Evolutionary conservation across 2,888 invertebrate genomes (phyloP).

Genomic region (Salpingus planirostris): DNA sequence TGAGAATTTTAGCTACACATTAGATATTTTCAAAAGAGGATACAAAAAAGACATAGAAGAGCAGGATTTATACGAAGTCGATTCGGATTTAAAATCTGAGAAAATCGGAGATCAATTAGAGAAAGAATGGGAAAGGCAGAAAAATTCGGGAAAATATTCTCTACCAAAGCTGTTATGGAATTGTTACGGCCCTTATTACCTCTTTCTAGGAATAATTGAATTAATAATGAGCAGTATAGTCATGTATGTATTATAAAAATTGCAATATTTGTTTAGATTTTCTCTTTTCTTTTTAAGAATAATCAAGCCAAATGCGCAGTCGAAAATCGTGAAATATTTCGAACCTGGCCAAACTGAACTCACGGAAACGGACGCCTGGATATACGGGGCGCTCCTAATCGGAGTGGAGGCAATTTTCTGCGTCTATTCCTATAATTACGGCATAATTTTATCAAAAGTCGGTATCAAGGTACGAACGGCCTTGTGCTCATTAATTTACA

Average conservation of each 20-base stretch:
- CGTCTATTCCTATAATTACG: constrained; percentile 63
- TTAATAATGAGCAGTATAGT: neutral
- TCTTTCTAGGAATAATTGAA: constrained; percentile 13
- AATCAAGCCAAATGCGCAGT: constrained; percentile 23
- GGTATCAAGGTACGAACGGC: constrained; percentile 79
- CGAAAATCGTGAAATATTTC: constrained; percentile 28
- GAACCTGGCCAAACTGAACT: constrained; percentile 19
- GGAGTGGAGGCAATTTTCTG: constrained; percentile 61
- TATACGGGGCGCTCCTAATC: constrained; percentile 64
- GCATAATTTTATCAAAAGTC: constrained; percentile 70
- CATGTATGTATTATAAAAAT: too few species aligned
- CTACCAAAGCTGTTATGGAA: constrained; percentile 18
- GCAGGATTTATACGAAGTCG: constrained; percentile 49
- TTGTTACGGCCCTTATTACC: constrained; percentile 20
- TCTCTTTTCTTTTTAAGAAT: constrained; percentile 18
- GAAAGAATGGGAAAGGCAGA: constrained; percentile 20
- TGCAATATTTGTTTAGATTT: constrained; percentile 2
- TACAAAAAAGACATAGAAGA: constrained; percentile 53
- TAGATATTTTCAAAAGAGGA: constrained; percentile 56
- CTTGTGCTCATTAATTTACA: constrained; percentile 72
- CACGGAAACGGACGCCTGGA: constrained; percentile 51
- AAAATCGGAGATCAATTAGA: constrained; percentile 26
- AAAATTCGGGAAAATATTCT: constrained; percentile 1
- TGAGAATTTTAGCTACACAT: constrained; percentile 54
- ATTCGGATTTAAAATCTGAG: constrained; percentile 38